Evolutionary conservation across 2,888 invertebrate genomes (phyloP), one percentile per base, ranked within the genome.

Genomic region (Salticus scenicus): DNA sequence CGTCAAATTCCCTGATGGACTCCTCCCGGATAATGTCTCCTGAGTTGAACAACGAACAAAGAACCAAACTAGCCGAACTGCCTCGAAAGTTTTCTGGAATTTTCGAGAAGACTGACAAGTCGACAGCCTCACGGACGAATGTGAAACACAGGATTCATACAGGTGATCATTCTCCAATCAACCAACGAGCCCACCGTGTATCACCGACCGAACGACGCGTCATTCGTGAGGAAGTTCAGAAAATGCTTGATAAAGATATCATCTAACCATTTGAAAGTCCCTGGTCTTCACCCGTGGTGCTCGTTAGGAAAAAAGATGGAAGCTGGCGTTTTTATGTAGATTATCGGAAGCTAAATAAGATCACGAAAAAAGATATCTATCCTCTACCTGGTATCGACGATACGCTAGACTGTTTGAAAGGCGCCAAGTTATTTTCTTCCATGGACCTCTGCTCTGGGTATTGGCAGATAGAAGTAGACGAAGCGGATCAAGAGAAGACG

Each of bases 401-500:
- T 42, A 41, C 10, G 5, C 12, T 75, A 2, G 41, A 30, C 10
- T 37, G 42, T 14, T 5, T 28, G 12, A 75, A 75, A n/a, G 69
- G 37, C 0, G 2, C 63, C n/a, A 70, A 17, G 17, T 63, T 33
- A 2, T 70, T 76, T 30, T 67, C 77, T 17, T 57, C 57, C 0
- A 77, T 69, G 70, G 37, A 78, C 12, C 28, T 78, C 10, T 41
- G 1, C 0, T 72, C 72, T 2, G 31, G 47, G 8, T 79, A 79
- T 31, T 72, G 33, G 42, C 72, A 80, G 14, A 66, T 72, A 10
- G 51, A 79, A 14, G 47, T 72, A 1, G 66, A 79, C 28, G 64
- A 64, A 42, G 28, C 33, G 4, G 67, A 73, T 31, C 51, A 72
- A 5, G 69, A 86, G 14, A 89, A 89, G 33, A 89, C 89, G 0